Percentiles rank a stretch among this genome's conserved stretches.
Evolutionary conservation across 2,113 vertebrate species (phyloP).

Genomic region (Geothlypis trichas): DNA sequence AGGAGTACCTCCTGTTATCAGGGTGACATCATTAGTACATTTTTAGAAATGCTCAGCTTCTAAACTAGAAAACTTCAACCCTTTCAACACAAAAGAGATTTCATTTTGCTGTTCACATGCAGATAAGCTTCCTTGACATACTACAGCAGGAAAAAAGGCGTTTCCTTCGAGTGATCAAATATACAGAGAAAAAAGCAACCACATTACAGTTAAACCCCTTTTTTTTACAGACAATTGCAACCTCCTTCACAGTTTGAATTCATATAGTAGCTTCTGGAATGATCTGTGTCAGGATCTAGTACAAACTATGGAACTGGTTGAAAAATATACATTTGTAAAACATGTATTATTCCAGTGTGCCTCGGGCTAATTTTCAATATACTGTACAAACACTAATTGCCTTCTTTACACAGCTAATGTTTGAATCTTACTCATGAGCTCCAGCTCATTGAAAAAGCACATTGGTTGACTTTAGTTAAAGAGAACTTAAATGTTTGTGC

Average conservation of each 20-base stretch:
- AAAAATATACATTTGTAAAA: neutral
- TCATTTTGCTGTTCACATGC: neutral
- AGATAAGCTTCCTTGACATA: constrained; percentile 18
- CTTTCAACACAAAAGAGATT: neutral
- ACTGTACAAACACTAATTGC: constrained; percentile 16
- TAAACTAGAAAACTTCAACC: neutral
- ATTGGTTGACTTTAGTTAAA: constrained; percentile 15
- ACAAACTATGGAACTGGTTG: neutral
- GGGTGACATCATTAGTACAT: neutral
- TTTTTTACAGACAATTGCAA: neutral
- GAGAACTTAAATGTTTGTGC: constrained; percentile 1
- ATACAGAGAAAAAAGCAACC: neutral
- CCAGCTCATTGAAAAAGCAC: constrained; percentile 25
- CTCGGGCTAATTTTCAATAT: neutral
- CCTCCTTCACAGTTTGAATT: neutral
- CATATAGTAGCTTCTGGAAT: neutral
- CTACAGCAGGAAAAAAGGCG: neutral
- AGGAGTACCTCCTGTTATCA: neutral
- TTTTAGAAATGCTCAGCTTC: neutral
- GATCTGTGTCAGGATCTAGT: neutral
- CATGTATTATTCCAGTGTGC: neutral
- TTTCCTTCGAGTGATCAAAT: neutral
- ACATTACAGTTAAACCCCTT: neutral
- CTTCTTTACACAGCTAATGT: constrained; percentile 4
- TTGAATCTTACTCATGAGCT: constrained; percentile 13